Evolutionary conservation across 2,888 invertebrate genomes (phyloP).

Genomic region (Eupsilia transversa): DNA sequence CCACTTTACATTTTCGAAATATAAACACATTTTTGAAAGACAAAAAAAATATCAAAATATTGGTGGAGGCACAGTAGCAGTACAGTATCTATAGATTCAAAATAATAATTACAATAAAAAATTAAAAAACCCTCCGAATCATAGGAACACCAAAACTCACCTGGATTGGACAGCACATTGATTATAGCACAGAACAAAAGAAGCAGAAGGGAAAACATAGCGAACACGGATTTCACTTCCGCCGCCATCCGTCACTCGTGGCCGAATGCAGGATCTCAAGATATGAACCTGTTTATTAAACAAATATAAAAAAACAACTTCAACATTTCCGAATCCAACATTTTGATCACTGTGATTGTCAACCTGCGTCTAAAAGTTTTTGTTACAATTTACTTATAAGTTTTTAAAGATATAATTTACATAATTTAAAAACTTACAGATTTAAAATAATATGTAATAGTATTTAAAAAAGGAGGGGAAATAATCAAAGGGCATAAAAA

Average conservation of each 20-base stretch:
- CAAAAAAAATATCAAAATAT: neutral
- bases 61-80: no score
- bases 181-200: conserved; percentile 40
- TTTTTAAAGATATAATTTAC: no score
- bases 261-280: conserved; percentile 28
- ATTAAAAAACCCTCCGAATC: neutral
- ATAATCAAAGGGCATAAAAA: no score
- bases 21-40: neutral
- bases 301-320: neutral
- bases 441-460: no score
- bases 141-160: conserved; percentile 37
- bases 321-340: neutral
- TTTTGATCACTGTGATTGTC: neutral
- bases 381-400: no score
- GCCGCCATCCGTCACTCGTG: conserved; percentile 9
- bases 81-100: no score
- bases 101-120: no score
- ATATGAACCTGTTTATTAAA: conserved; percentile 10
- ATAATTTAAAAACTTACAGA: no score
- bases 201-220: conserved; percentile 49
- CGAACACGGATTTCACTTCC: conserved; percentile 15
- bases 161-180: conserved; percentile 49
- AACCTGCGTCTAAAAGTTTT: neutral
- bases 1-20: neutral
- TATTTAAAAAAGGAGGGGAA: no score